A percentile compares a stretch with the other conserved stretches of the same genome.
These are phyloP conservation scores for Andrena chrysosceles DNA, from an alignment of 2,888 invertebrate genomes.

Conservation along the genomic window DNA sequence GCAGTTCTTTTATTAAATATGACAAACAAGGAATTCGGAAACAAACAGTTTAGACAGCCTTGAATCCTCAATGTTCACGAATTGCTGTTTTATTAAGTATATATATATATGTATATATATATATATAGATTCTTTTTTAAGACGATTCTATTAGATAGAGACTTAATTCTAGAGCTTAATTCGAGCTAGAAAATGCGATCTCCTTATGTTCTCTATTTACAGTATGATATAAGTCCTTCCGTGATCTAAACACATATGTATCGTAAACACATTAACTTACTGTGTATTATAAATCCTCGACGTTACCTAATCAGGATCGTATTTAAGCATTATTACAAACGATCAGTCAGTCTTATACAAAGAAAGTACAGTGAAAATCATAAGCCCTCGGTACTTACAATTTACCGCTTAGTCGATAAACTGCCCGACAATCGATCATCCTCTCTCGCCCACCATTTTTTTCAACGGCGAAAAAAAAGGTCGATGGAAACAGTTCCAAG, in stretches of 20 bases:
- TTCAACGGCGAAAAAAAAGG: conserved; percentile 53
- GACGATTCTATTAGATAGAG: conserved; percentile 69
- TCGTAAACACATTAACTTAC: conserved; percentile 71
- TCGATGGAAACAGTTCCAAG: conserved; percentile 66
- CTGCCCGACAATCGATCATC: conserved; percentile 36
- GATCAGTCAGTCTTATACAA: conserved; percentile 74
- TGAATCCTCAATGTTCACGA: conserved; percentile 58
- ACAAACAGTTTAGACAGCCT: conserved; percentile 65
- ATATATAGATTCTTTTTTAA: conserved; percentile 50
- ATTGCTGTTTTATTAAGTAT: conserved; percentile 72
- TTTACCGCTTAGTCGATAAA: conserved; percentile 62
- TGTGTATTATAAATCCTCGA: conserved; percentile 72
- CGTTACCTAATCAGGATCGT: conserved; percentile 68
- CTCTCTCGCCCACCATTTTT: conserved; percentile 50
- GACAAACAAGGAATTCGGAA: conserved; percentile 65
- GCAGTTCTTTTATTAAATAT: conserved; percentile 64
- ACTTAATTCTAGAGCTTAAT: conserved; percentile 72
- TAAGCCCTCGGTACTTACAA: conserved; percentile 72
- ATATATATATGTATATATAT: conserved; percentile 35
- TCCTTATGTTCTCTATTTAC: conserved; percentile 71
- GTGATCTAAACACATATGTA: conserved; percentile 68
- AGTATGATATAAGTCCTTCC: conserved; percentile 72
- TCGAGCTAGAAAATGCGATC: conserved; percentile 72
- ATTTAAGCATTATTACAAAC: conserved; percentile 73
- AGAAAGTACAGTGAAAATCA: conserved; percentile 74